Evolutionary conservation across 2,888 invertebrate genomes (phyloP), one percentile per base, ranked within the genome.

Genomic region (Melanostoma mellinum): DNA sequence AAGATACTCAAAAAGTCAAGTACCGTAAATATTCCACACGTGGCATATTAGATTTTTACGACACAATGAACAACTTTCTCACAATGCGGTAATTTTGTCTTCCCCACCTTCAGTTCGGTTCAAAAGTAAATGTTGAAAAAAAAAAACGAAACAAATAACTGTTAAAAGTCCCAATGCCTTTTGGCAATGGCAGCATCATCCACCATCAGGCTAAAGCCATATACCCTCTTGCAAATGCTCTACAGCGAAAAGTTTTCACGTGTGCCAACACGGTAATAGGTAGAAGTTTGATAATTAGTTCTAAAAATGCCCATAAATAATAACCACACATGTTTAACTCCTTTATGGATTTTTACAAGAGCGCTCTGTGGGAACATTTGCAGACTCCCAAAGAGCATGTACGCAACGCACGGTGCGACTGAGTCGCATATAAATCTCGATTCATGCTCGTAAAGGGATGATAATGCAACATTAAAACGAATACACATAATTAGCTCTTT

Each of bases 241-340:
- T 87, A 89, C 90, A 89, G 75, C 74, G 74, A 84, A 84, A 84
- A 84, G 38, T 84, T 84, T 84, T 84, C 84, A 79, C 84, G 84
- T 84, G 84, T 79, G 79, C 79, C 69, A 69, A 79, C 69, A 71
- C 32, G 69, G 65, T 69, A 73, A 79, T 84, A 79, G 84, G 84
- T 79, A 50, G 71, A 84, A 84, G 67, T 84, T 84, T 79, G 89
- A 90, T 90, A 90, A 90, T 90, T 90, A 90, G 89, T 88, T 89
- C 89, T 89, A 87, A 88, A 89, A 89, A 89, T 89, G 87, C 88
- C 87, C 89, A 88, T 90, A 90, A 89, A 89, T 88, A 88, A 87
- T 86, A 89, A 86, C 86, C 89, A 88, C 90, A 90, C 90, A 90
- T 90, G 89, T 88, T 87, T 86, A 82, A 80, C 67, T 85, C 80